Base-by-base conservation (phyloP, 1,140 invertebrate genomes). In the Radopholus similis region DNA sequence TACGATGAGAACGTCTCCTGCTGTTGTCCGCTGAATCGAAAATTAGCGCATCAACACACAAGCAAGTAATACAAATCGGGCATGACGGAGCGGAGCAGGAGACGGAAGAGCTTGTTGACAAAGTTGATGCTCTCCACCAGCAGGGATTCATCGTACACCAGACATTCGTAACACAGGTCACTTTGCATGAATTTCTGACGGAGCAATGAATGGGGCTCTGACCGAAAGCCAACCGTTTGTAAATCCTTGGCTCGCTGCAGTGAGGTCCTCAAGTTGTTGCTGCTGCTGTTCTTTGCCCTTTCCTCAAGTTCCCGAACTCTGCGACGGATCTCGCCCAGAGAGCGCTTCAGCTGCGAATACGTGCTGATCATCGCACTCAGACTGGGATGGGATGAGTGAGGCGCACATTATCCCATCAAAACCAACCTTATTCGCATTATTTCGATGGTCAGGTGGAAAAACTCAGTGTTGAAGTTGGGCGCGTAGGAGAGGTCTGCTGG, bases 401-500 rank as follows among this genome's bases (percentile, higher is more conserved):
- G 66, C 92, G 87, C 63, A 89, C 84, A 68, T 90, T 87, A 65
- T 90, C 86, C 76, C 82, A 96, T 92, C 57, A 90, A 91, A 77
- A 91, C 89, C 30, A 95, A 86, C 28, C 91, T 89, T 42, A 97
- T 86, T 82, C 96, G 92, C 84, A 96, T 92, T 80, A 90, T 90
- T 81, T 94, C 91, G 13, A 97, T 85, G 0, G 93, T 95, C 32
- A 97, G 84, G 83, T 95, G 96, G 90, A 94, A 97, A 82, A 93
- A 96, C 73, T 95, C 90, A 0, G 93, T 96, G 30, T 91, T 89
- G 84, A 97, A 97, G 79, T 93, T 95, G 0, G 80, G 40, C 87
- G 86, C 88, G 89, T 90, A 72, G 18, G 40, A 32, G 47, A 34
- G 72, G 62, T 66, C 75, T 76, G 76, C 38, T 11, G 34, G 42